Evolutionary conservation across 2,797 vertebrate species (phyloP), one percentile per base, ranked within the genome.

Genomic region (Clarias platycephalus): DNA sequence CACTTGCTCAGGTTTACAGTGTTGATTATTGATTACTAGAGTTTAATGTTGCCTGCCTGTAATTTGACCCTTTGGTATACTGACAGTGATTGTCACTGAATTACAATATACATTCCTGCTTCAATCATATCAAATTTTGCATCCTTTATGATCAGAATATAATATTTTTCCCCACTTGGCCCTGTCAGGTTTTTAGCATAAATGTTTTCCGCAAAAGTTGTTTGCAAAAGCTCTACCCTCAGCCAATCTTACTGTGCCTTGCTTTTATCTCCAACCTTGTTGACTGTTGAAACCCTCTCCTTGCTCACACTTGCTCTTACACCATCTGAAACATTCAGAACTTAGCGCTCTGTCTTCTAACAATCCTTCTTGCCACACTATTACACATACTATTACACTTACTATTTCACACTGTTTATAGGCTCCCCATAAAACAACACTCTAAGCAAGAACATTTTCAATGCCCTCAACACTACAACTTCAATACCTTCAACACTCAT

Each of bases 361-460:
- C 55, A 77, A 37, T 77, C 60, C 28, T 58, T 58, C 75, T 57
- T 60, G 28, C 34, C 55, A 58, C 7, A 28, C 68, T 62, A 60
- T 66, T 57, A 76, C 74, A 44, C 40, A 7, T 40, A 28, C 68
- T 62, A 60, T 66, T 57, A 76, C 74, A 77, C 10, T 20, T 77
- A 53, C 20, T 77, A 60, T 31, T 77, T 77, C 72, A 75, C 72
- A 75, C 53, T 10, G 53, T 8, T 49, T 44, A 49, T 13, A 15
- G 40, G 12, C 10, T 72, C 8, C 53, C 8, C 16, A 57, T 57
- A 75, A 75, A 75, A 75, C 26, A 31, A 31, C 53, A 75, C 26
- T 34, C 72, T 75, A 4, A 55, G 26, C 26, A 55, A 74, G n/a
- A 55, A 28, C 1, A 74, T 75, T 6, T 7, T 31, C 7, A 34